Evolutionary conservation across 2,113 vertebrate species (phyloP), one percentile per base, ranked within the genome.

Genomic region (Nicator chloris): DNA sequence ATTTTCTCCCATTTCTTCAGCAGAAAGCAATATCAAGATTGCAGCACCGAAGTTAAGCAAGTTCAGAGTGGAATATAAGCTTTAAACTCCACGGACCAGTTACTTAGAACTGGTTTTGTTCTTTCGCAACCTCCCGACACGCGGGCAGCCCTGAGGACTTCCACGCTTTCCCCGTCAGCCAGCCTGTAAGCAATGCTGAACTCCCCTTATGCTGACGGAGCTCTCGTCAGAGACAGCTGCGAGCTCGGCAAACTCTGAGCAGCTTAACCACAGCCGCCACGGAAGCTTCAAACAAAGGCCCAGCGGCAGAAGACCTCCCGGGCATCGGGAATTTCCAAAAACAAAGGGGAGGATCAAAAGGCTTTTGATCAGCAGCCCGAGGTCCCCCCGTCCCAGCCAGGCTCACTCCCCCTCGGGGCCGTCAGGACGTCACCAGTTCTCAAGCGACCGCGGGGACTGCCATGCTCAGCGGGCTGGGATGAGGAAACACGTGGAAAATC

Each of bases 141-240:
- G 4, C 2, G 3, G 44, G 33, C 20, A 33, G 15, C 16, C n/a
- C 30, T 2, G 60, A n/a, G 24, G 24, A 31, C n/a, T 2, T 44
- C 7, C 10, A 6, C 0, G 18, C 23, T 47, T 16, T 31, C 53
- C 26, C 15, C 5, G 13, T 1, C 20, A 2, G 33, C 3, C 39
- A 12, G 33, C 20, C 14, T 37, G 6, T 2, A 18, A 30, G 20
- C 42, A 35, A 15, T 0, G 35, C 12, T 1, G 10, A 27, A 16
- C 13, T 19, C 12, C 33, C 18, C 40, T 19, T 3, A 5, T 0
- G 37, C 5, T 2, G 20, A 2, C 10, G 5, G 42, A 16, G 28
- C 8, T 17, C 33, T 12, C 4, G 3, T 10, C 16, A 30, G 39
- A 45, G 39, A 23, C 37, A 54, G 21, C 44, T 11, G 19, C 20